Conservation (phyloP, 1,140 invertebrate species). For the Bombus superbus region DNA sequence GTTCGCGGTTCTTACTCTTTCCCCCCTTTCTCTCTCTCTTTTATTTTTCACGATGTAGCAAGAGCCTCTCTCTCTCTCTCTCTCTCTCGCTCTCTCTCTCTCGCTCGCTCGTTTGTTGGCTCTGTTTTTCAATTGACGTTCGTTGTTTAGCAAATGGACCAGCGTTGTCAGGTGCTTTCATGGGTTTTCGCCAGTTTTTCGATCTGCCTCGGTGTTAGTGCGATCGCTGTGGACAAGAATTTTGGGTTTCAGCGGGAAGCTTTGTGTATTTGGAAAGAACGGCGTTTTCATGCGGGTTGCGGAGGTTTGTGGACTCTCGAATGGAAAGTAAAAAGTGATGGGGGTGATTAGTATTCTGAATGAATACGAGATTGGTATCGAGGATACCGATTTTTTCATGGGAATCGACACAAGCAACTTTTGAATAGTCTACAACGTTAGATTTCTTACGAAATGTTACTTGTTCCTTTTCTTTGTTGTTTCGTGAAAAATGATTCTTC, state of each 20-base stretch:
- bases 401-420: not conserved
- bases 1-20: not conserved
- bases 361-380: too few species aligned
- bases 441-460: not conserved
- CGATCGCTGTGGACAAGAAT: not conserved
- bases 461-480: not conserved
- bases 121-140: not conserved
- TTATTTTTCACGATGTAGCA: not conserved
- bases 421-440: not conserved
- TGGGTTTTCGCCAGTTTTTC: not conserved
- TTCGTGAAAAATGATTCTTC: not conserved
- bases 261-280: not conserved
- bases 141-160: not conserved
- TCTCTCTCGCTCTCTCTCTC: not conserved
- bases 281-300: too few species aligned
- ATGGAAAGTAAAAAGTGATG: not conserved
- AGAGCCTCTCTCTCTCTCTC: not conserved
- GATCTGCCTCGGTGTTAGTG: not conserved
- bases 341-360: not conserved
- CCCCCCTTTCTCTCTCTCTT: too few species aligned
- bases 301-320: not conserved
- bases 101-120: too few species aligned
- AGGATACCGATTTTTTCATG: not conserved
- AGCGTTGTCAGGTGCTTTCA: not conserved
- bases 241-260: not conserved